These are phyloP conservation scores for Dromius quadrimaculatus DNA, from an alignment of 2,888 invertebrate genomes.

Conservation along the genomic window DNA sequence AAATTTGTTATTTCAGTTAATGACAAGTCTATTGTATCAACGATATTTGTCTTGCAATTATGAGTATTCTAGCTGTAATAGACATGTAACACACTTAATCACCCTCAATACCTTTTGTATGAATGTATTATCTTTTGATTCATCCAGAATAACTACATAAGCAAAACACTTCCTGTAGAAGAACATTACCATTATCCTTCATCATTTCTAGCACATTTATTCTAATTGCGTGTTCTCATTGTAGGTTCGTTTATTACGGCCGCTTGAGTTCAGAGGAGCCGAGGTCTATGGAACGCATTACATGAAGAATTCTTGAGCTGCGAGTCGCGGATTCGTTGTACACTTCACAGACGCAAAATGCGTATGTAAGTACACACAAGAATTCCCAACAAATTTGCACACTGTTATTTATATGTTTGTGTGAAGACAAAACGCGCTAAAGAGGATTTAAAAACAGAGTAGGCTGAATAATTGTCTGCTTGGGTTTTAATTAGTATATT, in stretches of 20 bases:
- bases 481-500: not conserved
- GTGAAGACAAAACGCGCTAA: not conserved
- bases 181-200: no score
- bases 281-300: not conserved
- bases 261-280: not conserved
- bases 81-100: no score
- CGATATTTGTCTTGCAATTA: no score
- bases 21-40: no score
- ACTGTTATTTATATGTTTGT: conserved; percentile 8
- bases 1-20: no score
- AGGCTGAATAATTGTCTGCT: not conserved
- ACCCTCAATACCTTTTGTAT: no score
- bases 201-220: not conserved
- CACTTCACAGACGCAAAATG: not conserved
- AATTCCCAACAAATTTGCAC: conserved; percentile 15
- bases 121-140: no score
- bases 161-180: no score
- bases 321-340: not conserved
- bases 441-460: conserved; percentile 21
- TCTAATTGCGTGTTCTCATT: conserved; percentile 27
- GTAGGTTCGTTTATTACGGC: conserved; percentile 24
- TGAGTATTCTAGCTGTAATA: no score
- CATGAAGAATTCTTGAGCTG: not conserved
- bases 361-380: conserved; percentile 5
- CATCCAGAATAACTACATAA: no score